phyloP scores from a whole-genome alignment of 2,797 vertebrate species.

The Vireo griseus region DNA sequence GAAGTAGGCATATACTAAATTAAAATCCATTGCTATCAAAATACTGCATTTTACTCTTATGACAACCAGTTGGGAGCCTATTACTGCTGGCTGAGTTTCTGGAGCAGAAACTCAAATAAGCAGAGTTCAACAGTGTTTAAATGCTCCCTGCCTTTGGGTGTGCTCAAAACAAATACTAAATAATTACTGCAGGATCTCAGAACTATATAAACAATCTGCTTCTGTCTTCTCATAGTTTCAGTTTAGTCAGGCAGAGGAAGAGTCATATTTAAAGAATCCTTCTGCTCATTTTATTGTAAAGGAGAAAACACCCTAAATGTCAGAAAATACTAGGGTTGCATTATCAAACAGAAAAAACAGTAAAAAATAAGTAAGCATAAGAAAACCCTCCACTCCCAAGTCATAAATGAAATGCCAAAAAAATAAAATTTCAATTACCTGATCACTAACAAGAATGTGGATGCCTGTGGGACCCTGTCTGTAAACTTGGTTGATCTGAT shows the following conservation, averaged over 20 bases:
- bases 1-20: not conserved
- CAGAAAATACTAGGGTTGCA: not conserved
- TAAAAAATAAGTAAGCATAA: not conserved
- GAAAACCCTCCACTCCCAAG: not conserved
- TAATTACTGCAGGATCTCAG: not conserved
- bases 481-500: slow-evolving; percentile 91
- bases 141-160: not conserved
- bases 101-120: not conserved
- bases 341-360: not conserved
- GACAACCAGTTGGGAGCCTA: not conserved
- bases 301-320: not conserved
- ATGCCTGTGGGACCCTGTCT: slow-evolving; percentile 92
- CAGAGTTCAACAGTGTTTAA: not conserved
- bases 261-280: not conserved
- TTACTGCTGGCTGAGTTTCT: not conserved
- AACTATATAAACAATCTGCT: not conserved
- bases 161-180: not conserved
- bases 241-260: not conserved
- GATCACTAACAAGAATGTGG: slow-evolving; percentile 90
- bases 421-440: slow-evolving; percentile 73
- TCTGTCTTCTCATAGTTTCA: not conserved
- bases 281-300: not conserved
- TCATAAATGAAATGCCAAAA: not conserved
- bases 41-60: not conserved
- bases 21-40: not conserved